Base-by-base conservation (phyloP, 2,888 invertebrate genomes). In the Cephus sareptanus region DNA sequence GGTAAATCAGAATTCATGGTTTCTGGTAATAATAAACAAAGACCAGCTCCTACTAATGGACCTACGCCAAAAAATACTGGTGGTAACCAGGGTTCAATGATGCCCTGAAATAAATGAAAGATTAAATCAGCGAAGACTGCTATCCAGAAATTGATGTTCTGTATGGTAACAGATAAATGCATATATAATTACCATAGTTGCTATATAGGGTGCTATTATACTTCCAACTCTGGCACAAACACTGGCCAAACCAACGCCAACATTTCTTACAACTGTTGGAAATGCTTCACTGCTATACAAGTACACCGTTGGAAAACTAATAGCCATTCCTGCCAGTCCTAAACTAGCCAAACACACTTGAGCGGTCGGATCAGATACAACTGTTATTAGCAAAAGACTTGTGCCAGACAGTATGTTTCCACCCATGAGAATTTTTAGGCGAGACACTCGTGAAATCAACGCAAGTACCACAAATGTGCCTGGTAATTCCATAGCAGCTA, bases 241-340 rank as follows among this genome's bases (percentile, higher is more conserved):
- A 0, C 98, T 98, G 34, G 97, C 95, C 11, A 96, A 92, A 1
- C 98, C 98, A 79, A 98, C 94, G 0, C 97, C 98, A 56, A 96
- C 95, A 88, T 98, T 98, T 75, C 98, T 94, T 0, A 98, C 95
- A 9, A 97, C 96, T 0, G 98, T 98, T 0, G 98, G 98, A 90
- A 97, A 98, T 30, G 97, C 92, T 92, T 98, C 98, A 0, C 97
- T 96, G 0, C 96, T 96, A 90, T 96, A 98, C 12, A 98, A 93
- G 90, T 98, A 98, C 12, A 97, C 95, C 1, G 96, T 96, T 4
- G 97, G 96, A 89, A 98, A 98, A 11, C 96, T 94, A 76, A 97
- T 94, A 31, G 97, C 95, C 91, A 97, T 95, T 15, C 97, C 97
- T 87, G 96, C 95, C 78, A 97, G 94, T 0, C 97, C 97, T 56